Evolutionary conservation across 2,888 invertebrate genomes (phyloP).

Genomic region (Bimastos eiseni): DNA sequence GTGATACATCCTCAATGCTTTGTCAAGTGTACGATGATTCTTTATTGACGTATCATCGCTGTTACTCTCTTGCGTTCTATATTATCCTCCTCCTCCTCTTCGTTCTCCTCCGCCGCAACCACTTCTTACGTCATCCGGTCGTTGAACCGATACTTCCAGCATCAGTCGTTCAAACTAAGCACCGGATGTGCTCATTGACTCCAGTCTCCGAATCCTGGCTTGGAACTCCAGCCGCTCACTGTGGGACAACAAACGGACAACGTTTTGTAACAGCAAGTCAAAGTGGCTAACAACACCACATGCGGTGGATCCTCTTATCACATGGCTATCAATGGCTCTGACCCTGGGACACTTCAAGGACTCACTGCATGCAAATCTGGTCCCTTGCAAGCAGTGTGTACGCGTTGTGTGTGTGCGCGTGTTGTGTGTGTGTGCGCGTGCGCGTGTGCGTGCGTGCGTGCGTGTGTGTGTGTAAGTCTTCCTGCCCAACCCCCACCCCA

Average conservation of each 20-base stretch:
- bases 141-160: background rate
- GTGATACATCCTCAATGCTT: background rate
- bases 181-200: background rate
- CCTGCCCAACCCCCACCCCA: too few species aligned
- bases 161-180: background rate
- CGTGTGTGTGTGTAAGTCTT: background rate
- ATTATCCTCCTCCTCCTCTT: background rate
- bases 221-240: background rate
- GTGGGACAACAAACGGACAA: background rate
- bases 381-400: background rate
- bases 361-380: background rate
- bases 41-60: background rate
- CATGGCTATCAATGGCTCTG: too few species aligned
- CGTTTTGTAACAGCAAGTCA: background rate
- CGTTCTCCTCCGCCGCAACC: background rate
- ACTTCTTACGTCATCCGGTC: background rate
- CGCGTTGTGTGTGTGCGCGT: too few species aligned
- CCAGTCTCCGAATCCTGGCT: background rate
- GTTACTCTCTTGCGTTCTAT: background rate
- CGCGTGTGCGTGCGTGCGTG: background rate
- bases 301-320: too few species aligned
- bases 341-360: background rate
- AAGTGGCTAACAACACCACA: too few species aligned
- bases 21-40: too few species aligned
- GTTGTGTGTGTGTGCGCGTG: background rate